Percentiles rank a stretch among this genome's conserved stretches.
Conservation (phyloP, 2,888 invertebrate species). For the Metopia argyrocephala region DNA sequence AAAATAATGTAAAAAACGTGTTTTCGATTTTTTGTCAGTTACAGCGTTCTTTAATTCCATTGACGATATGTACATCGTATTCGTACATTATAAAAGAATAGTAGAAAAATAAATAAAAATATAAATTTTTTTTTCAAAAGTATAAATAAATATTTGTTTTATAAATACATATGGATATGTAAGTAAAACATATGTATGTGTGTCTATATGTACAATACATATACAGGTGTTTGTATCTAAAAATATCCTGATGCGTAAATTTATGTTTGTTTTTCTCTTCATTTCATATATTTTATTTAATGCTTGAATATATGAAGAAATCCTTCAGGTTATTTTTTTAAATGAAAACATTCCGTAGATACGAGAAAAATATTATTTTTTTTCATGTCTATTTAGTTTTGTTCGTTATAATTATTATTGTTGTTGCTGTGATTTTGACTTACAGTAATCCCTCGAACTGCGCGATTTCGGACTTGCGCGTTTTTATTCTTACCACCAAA, state of each 20-base stretch:
- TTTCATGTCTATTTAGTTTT: constrained; percentile 24
- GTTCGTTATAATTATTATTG: neutral
- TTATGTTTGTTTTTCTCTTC: neutral
- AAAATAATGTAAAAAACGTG: too few species aligned
- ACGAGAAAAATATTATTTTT: too few species aligned
- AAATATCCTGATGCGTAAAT: neutral
- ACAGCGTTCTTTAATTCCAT: too few species aligned
- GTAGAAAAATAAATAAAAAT: neutral
- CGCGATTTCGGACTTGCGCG: too few species aligned
- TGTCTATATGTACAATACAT: too few species aligned
- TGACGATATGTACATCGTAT: too few species aligned
- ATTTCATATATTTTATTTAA: constrained; percentile 5
- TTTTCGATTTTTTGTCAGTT: too few species aligned
- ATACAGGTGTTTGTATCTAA: neutral
- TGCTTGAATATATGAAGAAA: constrained; percentile 8
- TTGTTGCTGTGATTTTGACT: too few species aligned
- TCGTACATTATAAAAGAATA: too few species aligned
- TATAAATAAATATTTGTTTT: neutral
- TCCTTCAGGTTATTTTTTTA: constrained; percentile 29
- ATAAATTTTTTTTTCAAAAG: neutral
- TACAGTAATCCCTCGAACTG: too few species aligned
- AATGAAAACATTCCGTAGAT: constrained; percentile 42
- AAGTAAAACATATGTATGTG: too few species aligned
- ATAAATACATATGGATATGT: neutral
- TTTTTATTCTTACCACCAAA: too few species aligned